These are phyloP conservation scores for Metopolophium dirhodum DNA, from an alignment of 1,140 invertebrate genomes.

Conservation along the genomic window DNA sequence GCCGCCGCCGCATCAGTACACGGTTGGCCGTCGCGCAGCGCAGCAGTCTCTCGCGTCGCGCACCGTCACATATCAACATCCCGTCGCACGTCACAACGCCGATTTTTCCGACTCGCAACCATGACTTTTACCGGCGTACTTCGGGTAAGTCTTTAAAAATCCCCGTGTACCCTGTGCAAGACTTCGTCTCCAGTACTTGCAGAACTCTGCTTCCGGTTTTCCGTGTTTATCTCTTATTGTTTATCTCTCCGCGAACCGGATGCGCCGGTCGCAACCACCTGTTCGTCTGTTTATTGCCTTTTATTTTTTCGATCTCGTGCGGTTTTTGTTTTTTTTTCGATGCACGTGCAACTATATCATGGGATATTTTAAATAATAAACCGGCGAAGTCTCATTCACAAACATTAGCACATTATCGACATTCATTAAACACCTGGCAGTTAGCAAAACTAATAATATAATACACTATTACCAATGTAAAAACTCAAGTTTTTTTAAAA, in stretches of 20 bases:
- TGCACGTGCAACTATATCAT: not conserved
- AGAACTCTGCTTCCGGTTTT: not conserved
- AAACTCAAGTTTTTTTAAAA: not conserved
- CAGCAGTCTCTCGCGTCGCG: not conserved
- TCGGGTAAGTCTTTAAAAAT: conserved; percentile 12
- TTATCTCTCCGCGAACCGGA: not conserved
- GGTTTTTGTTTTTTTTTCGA: not conserved
- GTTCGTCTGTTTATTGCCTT: not conserved
- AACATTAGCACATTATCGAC: not conserved
- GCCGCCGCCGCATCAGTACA: conserved; percentile 19
- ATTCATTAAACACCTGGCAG: not conserved
- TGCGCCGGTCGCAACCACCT: not conserved
- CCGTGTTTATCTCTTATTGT: not conserved
- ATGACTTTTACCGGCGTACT: conserved; percentile 40
- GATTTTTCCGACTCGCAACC: not conserved
- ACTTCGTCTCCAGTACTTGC: not conserved
- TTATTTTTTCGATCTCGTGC: not conserved
- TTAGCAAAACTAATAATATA: not conserved
- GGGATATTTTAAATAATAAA: not conserved
- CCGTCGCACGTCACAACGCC: not conserved
- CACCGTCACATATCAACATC: not conserved
- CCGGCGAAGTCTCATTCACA: not conserved
- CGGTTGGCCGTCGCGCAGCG: conserved; percentile 13
- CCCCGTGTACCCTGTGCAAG: not conserved
- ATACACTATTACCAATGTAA: not conserved